Conservation (phyloP, 1,140 invertebrate genomes). For the Monochamus saltuarius region DNA sequence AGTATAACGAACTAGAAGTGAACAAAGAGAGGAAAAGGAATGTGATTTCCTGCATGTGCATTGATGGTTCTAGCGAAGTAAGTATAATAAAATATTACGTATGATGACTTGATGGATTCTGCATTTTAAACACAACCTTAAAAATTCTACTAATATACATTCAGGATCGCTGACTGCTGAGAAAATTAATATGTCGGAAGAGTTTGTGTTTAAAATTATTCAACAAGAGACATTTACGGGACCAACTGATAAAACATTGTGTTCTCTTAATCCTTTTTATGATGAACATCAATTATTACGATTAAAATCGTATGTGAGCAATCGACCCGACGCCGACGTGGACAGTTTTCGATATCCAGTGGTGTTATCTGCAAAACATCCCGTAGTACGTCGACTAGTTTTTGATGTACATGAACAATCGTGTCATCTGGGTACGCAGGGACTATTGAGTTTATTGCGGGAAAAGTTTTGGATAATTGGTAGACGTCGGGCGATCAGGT, state of each 20-base stretch:
- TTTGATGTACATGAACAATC: constrained; percentile 34
- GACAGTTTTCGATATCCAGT: constrained; percentile 24
- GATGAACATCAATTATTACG: too few species aligned
- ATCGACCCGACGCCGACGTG: too few species aligned
- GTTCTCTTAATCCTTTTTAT: too few species aligned
- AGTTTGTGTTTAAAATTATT: neutral
- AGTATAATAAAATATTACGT: too few species aligned
- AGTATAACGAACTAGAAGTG: constrained; percentile 23
- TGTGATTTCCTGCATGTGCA: neutral
- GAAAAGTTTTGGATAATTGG: too few species aligned
- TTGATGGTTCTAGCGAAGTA: too few species aligned
- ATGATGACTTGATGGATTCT: too few species aligned
- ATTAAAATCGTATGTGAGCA: too few species aligned
- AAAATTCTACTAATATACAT: constrained; percentile 18
- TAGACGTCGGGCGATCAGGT: too few species aligned
- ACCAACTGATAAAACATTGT: too few species aligned
- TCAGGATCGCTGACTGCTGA: constrained; percentile 22
- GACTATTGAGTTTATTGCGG: neutral
- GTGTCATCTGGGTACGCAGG: constrained; percentile 34
- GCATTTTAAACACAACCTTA: neutral
- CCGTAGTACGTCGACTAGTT: constrained; percentile 28
- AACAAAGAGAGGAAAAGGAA: constrained; percentile 23
- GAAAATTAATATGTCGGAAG: constrained; percentile 35
- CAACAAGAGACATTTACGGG: too few species aligned
- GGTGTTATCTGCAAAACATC: constrained; percentile 36